These are phyloP conservation scores for Globodera ellingtonae DNA, from an alignment of 1,140 invertebrate species.

Conservation along the genomic window DNA sequence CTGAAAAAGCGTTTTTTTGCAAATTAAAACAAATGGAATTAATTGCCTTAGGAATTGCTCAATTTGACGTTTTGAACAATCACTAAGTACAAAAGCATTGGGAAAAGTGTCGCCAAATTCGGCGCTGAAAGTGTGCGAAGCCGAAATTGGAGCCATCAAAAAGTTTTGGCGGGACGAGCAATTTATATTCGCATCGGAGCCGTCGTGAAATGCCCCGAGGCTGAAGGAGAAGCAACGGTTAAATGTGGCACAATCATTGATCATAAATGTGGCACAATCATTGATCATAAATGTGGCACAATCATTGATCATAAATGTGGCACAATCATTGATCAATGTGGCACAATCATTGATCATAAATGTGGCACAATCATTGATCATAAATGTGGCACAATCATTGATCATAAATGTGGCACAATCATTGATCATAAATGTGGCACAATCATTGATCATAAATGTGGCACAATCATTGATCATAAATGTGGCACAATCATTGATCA, in stretches of 20 bases:
- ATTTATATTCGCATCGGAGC: slow-evolving; percentile 35
- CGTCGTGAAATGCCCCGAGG: slow-evolving; percentile 56
- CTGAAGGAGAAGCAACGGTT: slow-evolving; percentile 31
- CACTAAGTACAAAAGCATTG: slow-evolving; percentile 51
- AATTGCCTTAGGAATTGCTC: slow-evolving; percentile 48
- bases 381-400: no score
- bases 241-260: neutral
- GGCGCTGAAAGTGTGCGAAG: slow-evolving; percentile 45
- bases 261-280: no score
- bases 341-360: no score
- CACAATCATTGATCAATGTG: no score
- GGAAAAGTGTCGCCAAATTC: slow-evolving; percentile 41
- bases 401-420: no score
- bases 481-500: no score
- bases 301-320: no score
- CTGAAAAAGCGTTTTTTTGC: slow-evolving; percentile 25
- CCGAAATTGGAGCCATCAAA: slow-evolving; percentile 51
- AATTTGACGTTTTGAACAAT: slow-evolving; percentile 50
- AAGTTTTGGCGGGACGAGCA: slow-evolving; percentile 50
- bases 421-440: no score
- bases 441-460: no score
- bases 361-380: no score
- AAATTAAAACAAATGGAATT: neutral
- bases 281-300: no score
- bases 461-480: no score